Conservation (phyloP, 2,888 invertebrate species). For the Chrysina gloriosa region DNA sequence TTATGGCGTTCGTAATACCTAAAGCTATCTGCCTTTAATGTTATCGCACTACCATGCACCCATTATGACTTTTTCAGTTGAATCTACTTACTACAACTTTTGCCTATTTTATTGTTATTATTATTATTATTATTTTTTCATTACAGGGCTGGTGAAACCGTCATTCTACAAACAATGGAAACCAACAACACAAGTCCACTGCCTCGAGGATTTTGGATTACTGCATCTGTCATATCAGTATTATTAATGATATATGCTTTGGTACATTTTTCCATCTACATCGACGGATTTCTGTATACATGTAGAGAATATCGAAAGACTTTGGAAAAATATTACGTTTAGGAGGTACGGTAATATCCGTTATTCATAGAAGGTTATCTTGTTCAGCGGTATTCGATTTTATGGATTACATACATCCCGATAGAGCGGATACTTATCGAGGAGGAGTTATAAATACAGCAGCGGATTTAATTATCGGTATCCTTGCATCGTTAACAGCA, state of each 20-base stretch:
- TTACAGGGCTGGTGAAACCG: constrained; percentile 75
- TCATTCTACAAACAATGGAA: constrained; percentile 74
- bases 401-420: constrained; percentile 85
- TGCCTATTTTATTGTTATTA: not conserved
- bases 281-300: constrained; percentile 80
- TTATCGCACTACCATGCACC: too few species aligned
- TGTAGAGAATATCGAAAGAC: constrained; percentile 80
- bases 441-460: constrained; percentile 80
- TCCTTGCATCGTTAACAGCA: constrained; percentile 68
- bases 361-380: constrained; percentile 74
- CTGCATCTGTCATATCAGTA: constrained; percentile 71
- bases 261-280: constrained; percentile 75
- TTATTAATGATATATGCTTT: constrained; percentile 75
- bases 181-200: constrained; percentile 70
- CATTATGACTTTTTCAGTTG: too few species aligned
- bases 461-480: constrained; percentile 73
- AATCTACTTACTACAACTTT: too few species aligned
- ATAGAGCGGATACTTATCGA: constrained; percentile 71
- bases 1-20: too few species aligned
- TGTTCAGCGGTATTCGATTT: constrained; percentile 84
- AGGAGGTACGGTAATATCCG: constrained; percentile 70
- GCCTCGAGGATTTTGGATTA: constrained; percentile 76
- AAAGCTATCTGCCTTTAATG: too few species aligned
- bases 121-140: constrained; percentile 16
- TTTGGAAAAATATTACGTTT: constrained; percentile 71